Evolutionary conservation across 2,797 vertebrate species (phyloP).

Genomic region (Sebastes itinus): DNA sequence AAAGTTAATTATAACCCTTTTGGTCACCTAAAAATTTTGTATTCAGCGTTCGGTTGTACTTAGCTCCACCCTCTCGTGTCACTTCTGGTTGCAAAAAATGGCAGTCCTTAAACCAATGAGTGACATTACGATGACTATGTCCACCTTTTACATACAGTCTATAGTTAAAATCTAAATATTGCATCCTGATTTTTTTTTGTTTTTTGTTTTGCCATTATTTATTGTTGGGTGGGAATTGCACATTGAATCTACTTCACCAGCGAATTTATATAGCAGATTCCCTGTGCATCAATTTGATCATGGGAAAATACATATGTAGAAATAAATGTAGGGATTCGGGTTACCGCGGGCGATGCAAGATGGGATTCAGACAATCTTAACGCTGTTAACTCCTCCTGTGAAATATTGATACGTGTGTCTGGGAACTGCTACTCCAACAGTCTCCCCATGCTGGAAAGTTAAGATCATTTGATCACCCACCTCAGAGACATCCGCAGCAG

Average conservation of each 20-base stretch:
- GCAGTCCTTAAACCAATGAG: too few relatives aligned
- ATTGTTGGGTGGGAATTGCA: not conserved
- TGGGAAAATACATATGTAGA: not conserved
- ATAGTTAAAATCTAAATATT: not conserved
- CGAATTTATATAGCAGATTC: not conserved
- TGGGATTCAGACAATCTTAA: slow-evolving; percentile 23
- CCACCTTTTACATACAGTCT: not conserved
- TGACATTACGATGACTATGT: too few relatives aligned
- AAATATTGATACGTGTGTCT: slow-evolving; percentile 68
- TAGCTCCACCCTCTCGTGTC: too few relatives aligned
- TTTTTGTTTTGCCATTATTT: not conserved
- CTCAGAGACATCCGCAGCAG: slow-evolving; percentile 55
- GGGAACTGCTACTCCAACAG: slow-evolving; percentile 46
- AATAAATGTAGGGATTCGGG: not conserved
- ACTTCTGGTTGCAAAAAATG: too few relatives aligned
- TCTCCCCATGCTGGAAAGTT: slow-evolving; percentile 54
- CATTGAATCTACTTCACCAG: not conserved
- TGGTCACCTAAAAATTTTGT: fast-evolving
- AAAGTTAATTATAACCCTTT: too few relatives aligned
- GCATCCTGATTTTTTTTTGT: not conserved
- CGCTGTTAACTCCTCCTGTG: slow-evolving; percentile 34
- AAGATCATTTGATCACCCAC: slow-evolving; percentile 76
- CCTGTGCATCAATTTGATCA: not conserved
- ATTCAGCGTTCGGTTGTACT: fast-evolving
- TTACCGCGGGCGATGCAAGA: not conserved